Percentiles rank a stretch among this genome's conserved stretches.
Conservation (phyloP, 2,888 invertebrate species). For the Apamea monoglypha region DNA sequence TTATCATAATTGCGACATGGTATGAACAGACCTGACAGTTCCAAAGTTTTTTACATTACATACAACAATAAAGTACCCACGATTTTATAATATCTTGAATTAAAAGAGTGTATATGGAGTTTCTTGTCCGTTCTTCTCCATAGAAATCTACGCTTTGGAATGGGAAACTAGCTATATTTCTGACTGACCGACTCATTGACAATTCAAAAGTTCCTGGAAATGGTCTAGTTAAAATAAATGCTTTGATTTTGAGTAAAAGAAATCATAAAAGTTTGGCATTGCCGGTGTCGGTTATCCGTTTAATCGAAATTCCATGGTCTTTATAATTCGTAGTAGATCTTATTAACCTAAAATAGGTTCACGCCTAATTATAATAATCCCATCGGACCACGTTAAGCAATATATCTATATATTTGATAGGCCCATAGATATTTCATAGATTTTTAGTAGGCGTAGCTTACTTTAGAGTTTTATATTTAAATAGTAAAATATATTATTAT, state of each 20-base stretch:
- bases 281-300: not conserved
- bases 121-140: not conserved
- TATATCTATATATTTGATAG: constrained; percentile 86
- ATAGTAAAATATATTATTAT: constrained; percentile 68
- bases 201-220: not conserved
- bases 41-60: not conserved
- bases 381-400: constrained; percentile 90
- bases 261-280: not conserved
- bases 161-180: not conserved
- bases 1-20: not conserved
- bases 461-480: constrained; percentile 84
- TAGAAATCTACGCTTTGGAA: not conserved
- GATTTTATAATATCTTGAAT: not conserved
- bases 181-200: not conserved
- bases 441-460: constrained; percentile 85
- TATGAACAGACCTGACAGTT: not conserved
- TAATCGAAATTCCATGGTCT: constrained; percentile 68
- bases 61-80: not conserved
- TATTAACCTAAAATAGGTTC: constrained; percentile 74
- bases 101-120: not conserved
- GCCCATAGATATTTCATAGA: constrained; percentile 82
- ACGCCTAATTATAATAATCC: constrained; percentile 83
- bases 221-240: no score
- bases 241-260: not conserved
- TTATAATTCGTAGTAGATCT: constrained; percentile 36